A percentile compares a stretch with the other conserved stretches of the same genome.
These are phyloP conservation scores for Tokudaia muenninki DNA, from an alignment of 2,797 vertebrate genomes.

Conservation along the genomic window DNA sequence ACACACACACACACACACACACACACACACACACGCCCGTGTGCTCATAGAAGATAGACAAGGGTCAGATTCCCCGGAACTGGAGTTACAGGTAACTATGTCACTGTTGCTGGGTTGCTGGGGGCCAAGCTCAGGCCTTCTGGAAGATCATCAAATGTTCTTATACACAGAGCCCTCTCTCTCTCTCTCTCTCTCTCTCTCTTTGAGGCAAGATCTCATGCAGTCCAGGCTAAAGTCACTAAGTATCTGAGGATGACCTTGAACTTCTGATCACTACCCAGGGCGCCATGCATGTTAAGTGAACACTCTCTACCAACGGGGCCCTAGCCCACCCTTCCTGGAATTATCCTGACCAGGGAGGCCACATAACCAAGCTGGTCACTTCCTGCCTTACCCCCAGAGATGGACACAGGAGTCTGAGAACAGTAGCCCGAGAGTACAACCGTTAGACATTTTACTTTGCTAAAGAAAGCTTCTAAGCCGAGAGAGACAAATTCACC, in stretches of 20 bases:
- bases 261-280: background rate
- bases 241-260: background rate
- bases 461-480: constrained; percentile 32
- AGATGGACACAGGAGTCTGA: background rate
- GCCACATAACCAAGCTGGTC: constrained; percentile 28
- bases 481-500: background rate
- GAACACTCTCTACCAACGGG: background rate
- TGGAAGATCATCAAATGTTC: background rate
- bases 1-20: too few species aligned
- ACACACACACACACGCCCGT: too few species aligned
- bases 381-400: constrained; percentile 61
- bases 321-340: constrained; percentile 41
- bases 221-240: background rate
- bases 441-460: background rate
- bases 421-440: background rate
- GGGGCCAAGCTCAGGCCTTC: background rate
- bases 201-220: background rate
- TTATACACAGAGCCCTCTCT: background rate
- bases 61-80: background rate
- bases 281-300: background rate
- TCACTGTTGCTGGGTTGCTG: background rate
- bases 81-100: background rate
- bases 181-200: background rate
- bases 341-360: constrained; percentile 71
- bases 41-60: background rate